Evolutionary conservation across 2,888 invertebrate species (phyloP).

Genomic region (Platycheirus albimanus): DNA sequence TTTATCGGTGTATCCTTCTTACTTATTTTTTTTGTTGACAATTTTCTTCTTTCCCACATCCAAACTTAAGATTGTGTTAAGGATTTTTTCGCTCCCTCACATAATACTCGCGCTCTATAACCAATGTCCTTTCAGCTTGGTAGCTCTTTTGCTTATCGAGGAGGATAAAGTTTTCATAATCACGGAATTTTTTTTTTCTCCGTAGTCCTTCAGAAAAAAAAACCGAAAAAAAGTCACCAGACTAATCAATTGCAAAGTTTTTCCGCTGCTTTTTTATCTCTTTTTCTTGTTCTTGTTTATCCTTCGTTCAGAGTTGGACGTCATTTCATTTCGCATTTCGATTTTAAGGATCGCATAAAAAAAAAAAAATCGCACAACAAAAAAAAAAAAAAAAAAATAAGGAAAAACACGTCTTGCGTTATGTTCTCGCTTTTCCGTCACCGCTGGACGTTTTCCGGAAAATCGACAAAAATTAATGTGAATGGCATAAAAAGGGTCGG

Average conservation of each 20-base stretch:
- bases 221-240: slow-evolving; percentile 71
- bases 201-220: slow-evolving; percentile 28
- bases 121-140: slow-evolving; percentile 37
- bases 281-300: slow-evolving; percentile 15
- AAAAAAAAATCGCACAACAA: no score
- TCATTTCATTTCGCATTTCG: slow-evolving; percentile 35
- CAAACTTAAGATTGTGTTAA: slow-evolving; percentile 17
- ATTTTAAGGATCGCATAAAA: slow-evolving; percentile 28
- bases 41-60: slow-evolving; percentile 14
- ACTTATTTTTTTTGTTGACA: slow-evolving; percentile 15
- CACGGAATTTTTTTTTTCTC: slow-evolving; percentile 33
- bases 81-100: not conserved
- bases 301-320: slow-evolving; percentile 27
- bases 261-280: slow-evolving; percentile 11
- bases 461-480: slow-evolving; percentile 45
- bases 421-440: slow-evolving; percentile 20
- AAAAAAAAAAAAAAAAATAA: slow-evolving; percentile 6
- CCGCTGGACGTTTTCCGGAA: slow-evolving; percentile 39
- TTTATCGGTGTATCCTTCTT: slow-evolving; percentile 27
- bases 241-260: slow-evolving; percentile 72
- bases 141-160: slow-evolving; percentile 34
- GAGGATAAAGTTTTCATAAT: slow-evolving; percentile 70
- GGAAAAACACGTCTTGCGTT: slow-evolving; percentile 15
- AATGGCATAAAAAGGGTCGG: slow-evolving; percentile 2
- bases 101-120: slow-evolving; percentile 22